Evolutionary conservation across 2,797 vertebrate species (phyloP), one percentile per base, ranked within the genome.

Genomic region (Sparidentex hasta): DNA sequence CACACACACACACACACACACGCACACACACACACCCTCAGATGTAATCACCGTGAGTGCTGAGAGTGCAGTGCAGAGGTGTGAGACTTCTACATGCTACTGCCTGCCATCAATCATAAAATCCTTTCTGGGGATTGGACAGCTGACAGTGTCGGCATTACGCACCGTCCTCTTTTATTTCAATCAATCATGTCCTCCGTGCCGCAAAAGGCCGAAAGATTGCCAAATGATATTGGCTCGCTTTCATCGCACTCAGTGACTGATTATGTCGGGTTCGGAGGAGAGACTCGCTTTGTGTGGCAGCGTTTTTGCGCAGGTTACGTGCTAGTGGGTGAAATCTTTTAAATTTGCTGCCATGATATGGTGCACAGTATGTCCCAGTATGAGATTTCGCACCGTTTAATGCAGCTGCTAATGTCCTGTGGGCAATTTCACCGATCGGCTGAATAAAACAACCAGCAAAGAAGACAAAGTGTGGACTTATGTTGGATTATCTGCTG

Each of bases 61-160:
- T 91, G 90, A 86, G 84, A 88, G 90, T 81, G 90, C 88, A 89
- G 86, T 82, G 88, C 83, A 81, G 90, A 93, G 92, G 92, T 93
- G 92, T 90, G 85, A 89, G 90, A 87, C 90, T 89, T 87, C 88
- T 81, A 82, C 88, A 86, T 80, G 88, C 90, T 80, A 65, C 85
- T 67, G 83, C 80, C 70, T 55, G 72, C 75, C 90, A 91, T 94
- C 92, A 89, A 93, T 94, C 93, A 94, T 91, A 93, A 93, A 93
- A 93, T 92, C 92, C 92, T 94, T 94, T 93, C 89, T 87, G 81
- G 79, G 84, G 92, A 93, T 90, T 94, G 93, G 92, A 92, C 91
- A 91, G 87, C 90, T 93, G 92, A 93, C 91, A 88, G 82, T 87
- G 91, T 89, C 76, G 65, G 82, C 90, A 90, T 92, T 90, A 91